phyloP scores from a whole-genome alignment of 2,797 vertebrate genomes.

The Urophycis tenuis region DNA sequence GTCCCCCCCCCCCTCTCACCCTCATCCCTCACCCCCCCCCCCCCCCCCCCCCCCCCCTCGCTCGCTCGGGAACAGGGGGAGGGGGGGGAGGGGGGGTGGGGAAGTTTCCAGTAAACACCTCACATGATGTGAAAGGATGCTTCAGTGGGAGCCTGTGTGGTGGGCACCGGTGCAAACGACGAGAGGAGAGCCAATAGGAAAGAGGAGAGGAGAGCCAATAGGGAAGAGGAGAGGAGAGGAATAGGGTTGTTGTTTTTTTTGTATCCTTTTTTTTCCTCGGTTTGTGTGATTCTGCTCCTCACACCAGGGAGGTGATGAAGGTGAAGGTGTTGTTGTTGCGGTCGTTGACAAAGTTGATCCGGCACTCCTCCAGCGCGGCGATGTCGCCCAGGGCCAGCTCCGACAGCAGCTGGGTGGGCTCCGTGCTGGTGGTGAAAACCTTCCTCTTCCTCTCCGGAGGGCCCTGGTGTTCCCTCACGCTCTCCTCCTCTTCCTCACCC shows the following conservation, averaged over 20 bases:
- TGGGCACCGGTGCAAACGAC: neutral
- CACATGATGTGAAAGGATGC: constrained; percentile 29
- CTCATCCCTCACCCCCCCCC: too few relatives aligned
- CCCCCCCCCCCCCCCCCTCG: too few relatives aligned
- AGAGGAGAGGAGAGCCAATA: constrained; percentile 22
- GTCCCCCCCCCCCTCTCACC: constrained; percentile 12
- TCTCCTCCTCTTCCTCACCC: constrained; percentile 11
- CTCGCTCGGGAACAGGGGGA: constrained; percentile 17
- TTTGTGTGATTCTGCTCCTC: constrained; percentile 31
- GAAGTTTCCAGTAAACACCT: constrained; percentile 59
- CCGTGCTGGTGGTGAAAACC: constrained; percentile 53
- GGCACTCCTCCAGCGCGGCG: constrained; percentile 66
- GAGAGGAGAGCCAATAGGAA: constrained; percentile 25
- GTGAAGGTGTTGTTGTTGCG: constrained; percentile 68
- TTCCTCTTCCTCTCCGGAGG: constrained; percentile 37
- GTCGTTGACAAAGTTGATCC: constrained; percentile 69
- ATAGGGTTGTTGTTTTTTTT: constrained; percentile 27
- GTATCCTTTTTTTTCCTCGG: constrained; percentile 11
- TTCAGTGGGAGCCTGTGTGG: constrained; percentile 42
- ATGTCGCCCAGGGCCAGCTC: constrained; percentile 69
- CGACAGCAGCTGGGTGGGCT: constrained; percentile 56
- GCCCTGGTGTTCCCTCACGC: neutral
- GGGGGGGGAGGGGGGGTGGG: too few relatives aligned
- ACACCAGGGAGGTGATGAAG: constrained; percentile 73
- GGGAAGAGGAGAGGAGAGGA: constrained; percentile 25